Conservation (phyloP, 2,113 vertebrate genomes). For the Bujurquina vittata region DNA sequence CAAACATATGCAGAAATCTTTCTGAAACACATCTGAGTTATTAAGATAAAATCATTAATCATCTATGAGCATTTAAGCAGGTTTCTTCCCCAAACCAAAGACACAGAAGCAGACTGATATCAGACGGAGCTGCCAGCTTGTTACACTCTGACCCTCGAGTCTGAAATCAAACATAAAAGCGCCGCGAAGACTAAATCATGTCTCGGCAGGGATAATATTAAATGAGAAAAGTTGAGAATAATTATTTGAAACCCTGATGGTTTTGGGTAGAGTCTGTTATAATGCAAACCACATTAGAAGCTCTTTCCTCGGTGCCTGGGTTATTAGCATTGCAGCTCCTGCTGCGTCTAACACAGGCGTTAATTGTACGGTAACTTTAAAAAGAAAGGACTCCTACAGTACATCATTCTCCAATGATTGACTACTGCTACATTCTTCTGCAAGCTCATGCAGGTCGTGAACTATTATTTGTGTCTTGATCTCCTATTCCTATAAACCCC, state of each 20-base stretch:
- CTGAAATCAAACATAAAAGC: constrained; percentile 13
- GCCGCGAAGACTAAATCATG: neutral
- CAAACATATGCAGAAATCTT: neutral
- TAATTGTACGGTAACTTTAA: neutral
- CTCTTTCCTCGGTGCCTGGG: no score
- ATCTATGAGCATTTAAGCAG: neutral
- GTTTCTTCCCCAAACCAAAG: neutral
- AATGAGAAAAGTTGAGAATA: constrained; percentile 5
- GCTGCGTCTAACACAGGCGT: neutral
- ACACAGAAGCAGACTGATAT: constrained; percentile 1
- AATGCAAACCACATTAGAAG: no score
- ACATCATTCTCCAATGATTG: neutral
- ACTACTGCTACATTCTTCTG: neutral
- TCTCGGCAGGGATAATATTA: neutral
- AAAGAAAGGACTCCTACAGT: neutral
- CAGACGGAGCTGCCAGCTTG: neutral
- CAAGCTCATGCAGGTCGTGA: neutral
- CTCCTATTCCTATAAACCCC: neutral
- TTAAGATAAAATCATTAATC: neutral
- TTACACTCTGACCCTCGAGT: neutral
- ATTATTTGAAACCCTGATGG: constrained; percentile 10
- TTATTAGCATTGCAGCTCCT: neutral
- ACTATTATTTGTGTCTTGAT: neutral
- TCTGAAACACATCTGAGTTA: neutral
- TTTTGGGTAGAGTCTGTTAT: neutral